These are phyloP conservation scores for Musca vetustissima DNA, from an alignment of 1,140 invertebrate genomes.

Conservation along the genomic window DNA sequence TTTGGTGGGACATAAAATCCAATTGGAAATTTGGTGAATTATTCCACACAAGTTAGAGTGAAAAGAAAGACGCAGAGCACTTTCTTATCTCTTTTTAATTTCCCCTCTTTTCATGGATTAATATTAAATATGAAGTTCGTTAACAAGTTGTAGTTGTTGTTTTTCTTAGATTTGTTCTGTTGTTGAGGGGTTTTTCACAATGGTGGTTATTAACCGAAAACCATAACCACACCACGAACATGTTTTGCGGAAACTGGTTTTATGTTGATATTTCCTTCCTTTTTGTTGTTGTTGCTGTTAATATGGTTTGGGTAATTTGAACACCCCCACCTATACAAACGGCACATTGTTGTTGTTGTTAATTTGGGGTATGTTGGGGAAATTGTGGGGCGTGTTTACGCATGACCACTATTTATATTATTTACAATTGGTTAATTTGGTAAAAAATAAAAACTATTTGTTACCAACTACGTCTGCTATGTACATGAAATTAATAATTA, in stretches of 20 bases:
- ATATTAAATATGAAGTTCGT: slow-evolving; percentile 8
- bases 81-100: background rate
- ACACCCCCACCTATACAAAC: background rate
- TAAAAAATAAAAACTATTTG: no score
- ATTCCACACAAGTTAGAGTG: background rate
- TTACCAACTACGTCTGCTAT: no score
- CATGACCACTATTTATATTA: background rate
- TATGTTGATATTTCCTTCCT: background rate
- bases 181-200: slow-evolving; percentile 1
- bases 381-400: slow-evolving; percentile 34
- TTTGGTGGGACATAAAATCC: background rate
- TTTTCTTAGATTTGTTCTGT: background rate
- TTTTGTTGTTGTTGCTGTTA: no score
- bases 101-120: background rate
- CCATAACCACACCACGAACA: background rate
- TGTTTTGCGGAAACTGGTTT: slow-evolving; percentile 1
- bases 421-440: no score
- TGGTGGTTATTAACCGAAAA: slow-evolving; percentile 19
- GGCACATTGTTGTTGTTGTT: no score
- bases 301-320: background rate
- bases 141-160: background rate
- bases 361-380: no score
- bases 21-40: slow-evolving; percentile 17
- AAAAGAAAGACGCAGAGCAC: background rate
- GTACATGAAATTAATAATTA: no score